Conservation (phyloP, 2,888 invertebrate genomes). For the Pollenia angustigena region DNA sequence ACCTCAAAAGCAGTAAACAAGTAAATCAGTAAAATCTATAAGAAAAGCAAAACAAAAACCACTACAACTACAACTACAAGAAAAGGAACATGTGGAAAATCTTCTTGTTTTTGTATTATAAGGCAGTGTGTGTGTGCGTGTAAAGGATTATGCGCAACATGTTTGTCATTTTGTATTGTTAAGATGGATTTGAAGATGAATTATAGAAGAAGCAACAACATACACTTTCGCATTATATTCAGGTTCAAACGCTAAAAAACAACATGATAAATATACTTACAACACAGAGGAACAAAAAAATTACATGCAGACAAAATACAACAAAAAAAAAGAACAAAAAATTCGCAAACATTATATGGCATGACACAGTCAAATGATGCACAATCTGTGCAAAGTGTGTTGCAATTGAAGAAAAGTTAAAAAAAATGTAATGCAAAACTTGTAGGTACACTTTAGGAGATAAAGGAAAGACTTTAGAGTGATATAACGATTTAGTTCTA, state of each 20-base stretch:
- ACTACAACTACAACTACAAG: background rate
- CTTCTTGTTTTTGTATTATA: background rate
- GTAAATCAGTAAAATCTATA: conserved; percentile 63
- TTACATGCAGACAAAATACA: conserved; percentile 5
- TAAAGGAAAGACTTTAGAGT: conserved; percentile 5
- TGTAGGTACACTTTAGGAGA: background rate
- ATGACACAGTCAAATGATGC: conserved; percentile 38
- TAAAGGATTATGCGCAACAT: background rate
- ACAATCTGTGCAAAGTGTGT: conserved; percentile 32
- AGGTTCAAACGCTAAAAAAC: conserved; percentile 15
- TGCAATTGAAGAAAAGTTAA: background rate
- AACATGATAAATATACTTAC: conserved; percentile 13
- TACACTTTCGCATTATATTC: too few species aligned
- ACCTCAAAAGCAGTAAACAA: conserved; percentile 59
- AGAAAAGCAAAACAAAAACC: conserved; percentile 38
- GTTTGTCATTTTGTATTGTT: conserved; percentile 41
- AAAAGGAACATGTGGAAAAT: background rate
- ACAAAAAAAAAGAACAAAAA: background rate
- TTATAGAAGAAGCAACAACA: conserved; percentile 15
- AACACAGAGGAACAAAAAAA: conserved; percentile 10
- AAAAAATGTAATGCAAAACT: conserved; percentile 2
- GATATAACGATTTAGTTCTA: background rate
- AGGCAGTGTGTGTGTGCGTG: background rate
- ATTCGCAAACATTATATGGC: conserved; percentile 5
- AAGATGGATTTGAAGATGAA: conserved; percentile 38